A percentile compares a stretch with the other conserved stretches of the same genome.
Evolutionary conservation across 2,888 invertebrate species (phyloP).

Genomic region (Nemurella pictetii): DNA sequence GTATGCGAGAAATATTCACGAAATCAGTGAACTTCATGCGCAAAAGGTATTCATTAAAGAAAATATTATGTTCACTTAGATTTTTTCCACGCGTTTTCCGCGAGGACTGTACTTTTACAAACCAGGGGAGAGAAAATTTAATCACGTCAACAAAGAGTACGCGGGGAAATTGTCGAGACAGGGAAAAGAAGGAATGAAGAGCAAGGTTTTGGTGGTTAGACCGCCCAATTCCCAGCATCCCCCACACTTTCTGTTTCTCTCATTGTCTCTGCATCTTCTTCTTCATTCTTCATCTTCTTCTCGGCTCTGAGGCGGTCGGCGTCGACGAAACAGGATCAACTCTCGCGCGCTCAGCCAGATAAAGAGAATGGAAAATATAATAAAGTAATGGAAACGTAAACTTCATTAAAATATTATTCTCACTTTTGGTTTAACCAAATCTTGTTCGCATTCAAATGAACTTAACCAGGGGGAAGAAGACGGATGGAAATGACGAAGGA

Average conservation of each 20-base stretch:
- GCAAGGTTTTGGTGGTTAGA: not conserved
- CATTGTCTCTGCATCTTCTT: not conserved
- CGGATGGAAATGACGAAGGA: not conserved
- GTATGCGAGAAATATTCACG: not conserved
- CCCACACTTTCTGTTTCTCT: not conserved
- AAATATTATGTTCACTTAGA: not conserved
- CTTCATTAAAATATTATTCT: constrained; percentile 27
- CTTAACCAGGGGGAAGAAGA: not conserved
- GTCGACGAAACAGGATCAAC: not conserved
- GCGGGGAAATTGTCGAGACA: not conserved
- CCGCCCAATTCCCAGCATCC: not conserved
- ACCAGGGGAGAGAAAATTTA: not conserved
- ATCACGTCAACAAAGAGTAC: not conserved
- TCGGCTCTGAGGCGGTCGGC: not conserved
- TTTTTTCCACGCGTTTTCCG: not conserved
- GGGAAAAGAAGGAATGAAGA: not conserved
- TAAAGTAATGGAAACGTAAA: constrained; percentile 23
- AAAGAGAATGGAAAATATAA: not conserved
- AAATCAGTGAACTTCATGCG: not conserved
- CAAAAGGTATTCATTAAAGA: not conserved
- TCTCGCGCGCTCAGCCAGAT: not conserved
- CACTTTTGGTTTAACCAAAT: constrained; percentile 14
- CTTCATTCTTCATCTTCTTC: not conserved
- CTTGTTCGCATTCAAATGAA: constrained; percentile 10
- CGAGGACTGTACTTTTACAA: not conserved